phyloP scores from a whole-genome alignment of 2,888 invertebrate species.

The Cataglyphis livida region DNA sequence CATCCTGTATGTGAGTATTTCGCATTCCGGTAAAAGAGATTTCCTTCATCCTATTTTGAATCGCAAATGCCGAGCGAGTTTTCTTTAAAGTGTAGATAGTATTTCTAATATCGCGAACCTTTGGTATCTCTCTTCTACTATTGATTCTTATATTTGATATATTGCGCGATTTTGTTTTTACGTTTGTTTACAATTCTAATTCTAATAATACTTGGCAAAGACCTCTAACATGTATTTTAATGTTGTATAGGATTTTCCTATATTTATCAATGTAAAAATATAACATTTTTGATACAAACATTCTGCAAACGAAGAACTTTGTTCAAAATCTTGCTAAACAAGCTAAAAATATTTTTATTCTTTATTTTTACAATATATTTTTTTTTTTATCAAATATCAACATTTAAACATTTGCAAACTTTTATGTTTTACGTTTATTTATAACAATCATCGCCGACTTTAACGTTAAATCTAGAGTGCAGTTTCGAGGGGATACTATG shows the following conservation, averaged over 20 bases:
- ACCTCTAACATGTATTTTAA: neutral
- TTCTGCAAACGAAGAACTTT: neutral
- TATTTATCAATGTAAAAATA: neutral
- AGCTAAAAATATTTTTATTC: neutral
- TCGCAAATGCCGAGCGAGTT: constrained; percentile 44
- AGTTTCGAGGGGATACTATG: constrained; percentile 1
- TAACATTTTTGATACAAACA: neutral
- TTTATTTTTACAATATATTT: neutral
- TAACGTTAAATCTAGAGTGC: constrained; percentile 20
- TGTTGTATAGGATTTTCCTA: neutral
- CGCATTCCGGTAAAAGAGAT: constrained; percentile 49
- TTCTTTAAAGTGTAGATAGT: constrained; percentile 35
- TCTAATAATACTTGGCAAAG: neutral
- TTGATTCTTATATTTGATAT: neutral
- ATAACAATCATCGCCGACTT: constrained; percentile 13
- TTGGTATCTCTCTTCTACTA: neutral
- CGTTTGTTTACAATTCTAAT: neutral
- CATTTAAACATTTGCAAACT: neutral
- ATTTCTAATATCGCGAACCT: neutral
- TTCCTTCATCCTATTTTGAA: constrained; percentile 44
- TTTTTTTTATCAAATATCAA: neutral
- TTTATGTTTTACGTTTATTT: constrained; percentile 5
- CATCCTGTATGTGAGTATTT: constrained; percentile 38
- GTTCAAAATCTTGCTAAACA: neutral
- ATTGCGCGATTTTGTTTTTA: neutral